Base-by-base conservation (phyloP, 92 coral and sea anemone species). In the Parazoanthus atlanticus region DNA sequence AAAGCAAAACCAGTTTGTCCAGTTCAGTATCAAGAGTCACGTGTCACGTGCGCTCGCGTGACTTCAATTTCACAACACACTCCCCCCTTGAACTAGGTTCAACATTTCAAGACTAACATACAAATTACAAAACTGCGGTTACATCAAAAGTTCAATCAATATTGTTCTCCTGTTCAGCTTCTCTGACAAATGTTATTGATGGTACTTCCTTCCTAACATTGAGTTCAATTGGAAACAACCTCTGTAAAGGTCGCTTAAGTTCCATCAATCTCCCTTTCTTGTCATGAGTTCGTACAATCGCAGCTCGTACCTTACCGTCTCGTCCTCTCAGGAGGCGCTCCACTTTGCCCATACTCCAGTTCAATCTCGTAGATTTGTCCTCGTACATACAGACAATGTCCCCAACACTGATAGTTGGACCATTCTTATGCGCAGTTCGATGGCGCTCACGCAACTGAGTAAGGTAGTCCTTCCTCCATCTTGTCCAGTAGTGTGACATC, bases 201-300 rank as follows among this genome's bases (percentile, higher is more conserved):
- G 85, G 56, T 31, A 25, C 65, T 6, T 15, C 46, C 36, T 85
- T 29, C 30, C 54, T 78, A 16, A 19, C 33, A 65, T 54, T 76
- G n/a, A 87, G 73, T 78, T 87, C 90, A n/a, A 87, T 74, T n/a
- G 90, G 85, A 76, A 87, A 87, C 85, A 87, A 87, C 85, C 78
- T 87, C 82, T 87, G 84, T 65, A 87, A 76, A 58, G 90, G 90
- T 78, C 76, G 84, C 78, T 76, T 76, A 41, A 87, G 54, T 38
- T 76, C 90, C 46, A 87, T n/a, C 19, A 78, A n/a, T 87, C 40
- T 87, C 6, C 90, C 90, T 58, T 56, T 30, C 76, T 87, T 87
- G 82, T 78, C 85, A 34, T 61, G 34, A 1, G 82, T 76, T 3
- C 73, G 79, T 2, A 86, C 32, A 34, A 49, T 5, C 0, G 89